phyloP scores from a whole-genome alignment of 1,140 invertebrate genomes.

The Acromyrmex heyeri region DNA sequence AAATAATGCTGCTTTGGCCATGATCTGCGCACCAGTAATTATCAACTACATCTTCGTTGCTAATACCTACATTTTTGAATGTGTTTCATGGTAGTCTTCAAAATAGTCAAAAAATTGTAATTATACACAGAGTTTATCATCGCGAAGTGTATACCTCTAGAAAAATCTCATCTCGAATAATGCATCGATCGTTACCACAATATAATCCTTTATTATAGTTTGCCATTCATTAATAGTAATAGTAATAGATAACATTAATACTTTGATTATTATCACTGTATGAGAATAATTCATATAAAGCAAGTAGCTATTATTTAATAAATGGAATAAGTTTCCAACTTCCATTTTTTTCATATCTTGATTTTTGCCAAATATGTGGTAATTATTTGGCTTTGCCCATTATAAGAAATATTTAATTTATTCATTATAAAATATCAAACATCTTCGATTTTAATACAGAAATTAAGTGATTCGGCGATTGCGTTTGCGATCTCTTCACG shows the following conservation, averaged over 20 bases:
- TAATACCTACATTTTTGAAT: conserved; percentile 74
- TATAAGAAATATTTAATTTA: conserved; percentile 69
- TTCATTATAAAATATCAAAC: conserved; percentile 67
- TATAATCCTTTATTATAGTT: conserved; percentile 60
- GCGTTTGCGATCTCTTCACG: conserved; percentile 47
- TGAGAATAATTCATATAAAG: conserved; percentile 64
- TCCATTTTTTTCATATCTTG: neutral
- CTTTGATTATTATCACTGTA: conserved; percentile 74
- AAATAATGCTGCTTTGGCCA: conserved; percentile 87
- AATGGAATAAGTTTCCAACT: conserved; percentile 65
- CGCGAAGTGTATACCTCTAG: conserved; percentile 61
- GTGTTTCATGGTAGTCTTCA: conserved; percentile 64
- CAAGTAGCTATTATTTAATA: conserved; percentile 53
- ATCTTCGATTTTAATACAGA: conserved; percentile 65
- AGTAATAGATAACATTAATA: conserved; percentile 72
- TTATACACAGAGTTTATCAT: conserved; percentile 55
- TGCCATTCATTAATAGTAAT: conserved; percentile 66
- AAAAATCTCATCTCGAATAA: conserved; percentile 65
- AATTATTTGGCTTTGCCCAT: conserved; percentile 51
- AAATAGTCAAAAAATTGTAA: conserved; percentile 73
- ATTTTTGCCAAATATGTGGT: conserved; percentile 50
- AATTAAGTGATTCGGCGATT: conserved; percentile 66
- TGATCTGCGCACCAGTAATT: conserved; percentile 80
- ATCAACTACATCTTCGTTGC: conserved; percentile 71
- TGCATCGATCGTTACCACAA: conserved; percentile 65